phyloP scores from a whole-genome alignment of 2,888 invertebrate genomes.

The Xanthia togata region DNA sequence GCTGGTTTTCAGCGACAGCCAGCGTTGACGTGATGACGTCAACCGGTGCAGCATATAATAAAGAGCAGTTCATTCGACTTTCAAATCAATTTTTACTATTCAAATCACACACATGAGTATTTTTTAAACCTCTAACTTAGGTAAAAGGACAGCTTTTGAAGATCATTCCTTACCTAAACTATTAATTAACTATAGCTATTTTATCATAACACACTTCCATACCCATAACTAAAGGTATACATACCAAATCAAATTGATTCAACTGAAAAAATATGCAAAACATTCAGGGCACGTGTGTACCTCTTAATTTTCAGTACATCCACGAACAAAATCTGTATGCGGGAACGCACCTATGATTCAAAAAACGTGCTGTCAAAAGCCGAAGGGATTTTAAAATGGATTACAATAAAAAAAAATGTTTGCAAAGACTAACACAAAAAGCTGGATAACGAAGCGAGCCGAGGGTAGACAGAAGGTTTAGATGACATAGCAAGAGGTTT shows the following conservation, averaged over 20 bases:
- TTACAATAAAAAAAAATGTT: slow-evolving; percentile 67
- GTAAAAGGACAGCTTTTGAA: not conserved
- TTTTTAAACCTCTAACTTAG: not conserved
- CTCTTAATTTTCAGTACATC: slow-evolving; percentile 68
- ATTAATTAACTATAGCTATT: not conserved
- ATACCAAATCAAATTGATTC: not conserved
- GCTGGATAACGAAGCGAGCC: slow-evolving; percentile 31
- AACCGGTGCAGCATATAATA: too few relatives aligned
- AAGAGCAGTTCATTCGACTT: too few relatives aligned
- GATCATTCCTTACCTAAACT: not conserved
- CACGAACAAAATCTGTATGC: slow-evolving; percentile 75
- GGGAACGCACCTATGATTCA: slow-evolving; percentile 75
- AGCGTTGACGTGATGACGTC: too few relatives aligned
- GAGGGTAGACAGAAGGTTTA: slow-evolving; percentile 44
- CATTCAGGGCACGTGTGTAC: slow-evolving; percentile 48
- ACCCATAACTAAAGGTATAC: not conserved
- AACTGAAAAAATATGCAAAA: slow-evolving; percentile 29
- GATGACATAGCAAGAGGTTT: too few relatives aligned
- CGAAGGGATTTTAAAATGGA: slow-evolving; percentile 65
- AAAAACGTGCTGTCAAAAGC: slow-evolving; percentile 79
- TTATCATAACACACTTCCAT: not conserved
- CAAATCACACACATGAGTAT: too few relatives aligned
- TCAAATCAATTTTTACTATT: too few relatives aligned
- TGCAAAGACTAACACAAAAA: slow-evolving; percentile 60
- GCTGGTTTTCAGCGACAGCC: too few relatives aligned